Conservation (phyloP, 2,888 invertebrate genomes). For the Branchellion lobata region DNA sequence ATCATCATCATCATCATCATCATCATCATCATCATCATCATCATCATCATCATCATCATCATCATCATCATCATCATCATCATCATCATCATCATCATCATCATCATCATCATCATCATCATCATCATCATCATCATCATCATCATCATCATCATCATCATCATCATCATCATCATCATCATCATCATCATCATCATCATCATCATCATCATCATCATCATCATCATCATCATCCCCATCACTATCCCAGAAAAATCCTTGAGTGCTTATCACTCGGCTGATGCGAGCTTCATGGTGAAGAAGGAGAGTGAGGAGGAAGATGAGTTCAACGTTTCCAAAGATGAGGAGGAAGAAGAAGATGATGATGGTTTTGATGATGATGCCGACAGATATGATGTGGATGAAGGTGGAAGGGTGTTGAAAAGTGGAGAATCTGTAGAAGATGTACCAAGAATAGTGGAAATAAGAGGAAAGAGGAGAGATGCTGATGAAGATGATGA, state of each 20-base stretch:
- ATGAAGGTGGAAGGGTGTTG: background rate
- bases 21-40: conserved; percentile 34
- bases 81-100: conserved; percentile 15
- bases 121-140: conserved; percentile 12
- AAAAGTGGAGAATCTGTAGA: conserved; percentile 20
- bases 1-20: conserved; percentile 34
- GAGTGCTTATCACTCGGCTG: conserved; percentile 38
- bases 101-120: conserved; percentile 26
- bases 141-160: conserved; percentile 12
- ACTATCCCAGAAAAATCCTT: conserved; percentile 26
- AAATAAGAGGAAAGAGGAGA: background rate
- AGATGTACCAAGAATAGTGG: background rate
- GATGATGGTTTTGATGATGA: conserved; percentile 13
- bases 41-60: conserved; percentile 40
- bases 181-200: background rate
- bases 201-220: conserved; percentile 12
- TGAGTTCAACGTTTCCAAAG: background rate
- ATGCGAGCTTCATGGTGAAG: conserved; percentile 28
- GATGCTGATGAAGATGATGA: conserved; percentile 5
- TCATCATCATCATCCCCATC: background rate
- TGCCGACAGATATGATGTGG: background rate
- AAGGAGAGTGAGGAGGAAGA: conserved; percentile 24
- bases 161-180: background rate
- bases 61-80: conserved; percentile 34
- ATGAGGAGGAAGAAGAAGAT: conserved; percentile 31